Base-by-base conservation (phyloP, 2,797 vertebrate genomes). In the Ptychobarbus kaznakovi region DNA sequence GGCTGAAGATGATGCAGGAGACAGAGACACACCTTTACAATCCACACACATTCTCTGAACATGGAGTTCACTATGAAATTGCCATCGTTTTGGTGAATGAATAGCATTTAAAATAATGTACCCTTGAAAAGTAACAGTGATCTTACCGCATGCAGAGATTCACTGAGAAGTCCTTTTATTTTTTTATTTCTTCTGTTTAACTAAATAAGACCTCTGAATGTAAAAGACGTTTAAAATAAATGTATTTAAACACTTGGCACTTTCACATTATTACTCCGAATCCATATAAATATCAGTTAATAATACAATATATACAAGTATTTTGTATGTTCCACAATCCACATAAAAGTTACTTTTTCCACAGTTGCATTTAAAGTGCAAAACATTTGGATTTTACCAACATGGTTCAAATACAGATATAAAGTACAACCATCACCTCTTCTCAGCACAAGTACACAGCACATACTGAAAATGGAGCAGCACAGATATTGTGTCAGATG, bases 131-230 rank as follows among this genome's bases (percentile, higher is more conserved):
- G 35, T 58, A 81, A 42, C 32, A 82, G 40, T 40, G 32, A 73
- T 15, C 35, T 53, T 35, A 68, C 16, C 15, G 35, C 51, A 58
- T 72, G 49, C 49, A 44, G 28, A 81, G 28, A 70, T 32, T 72
- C n/a, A 58, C 20, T 46, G 38, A 74, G 11, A 82, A 68, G 44
- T 8, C 3, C 38, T 8, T 25, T 63, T 2, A 38, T 63, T 58
- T 81, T 70, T 83, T 51, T 51, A 51, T n/a, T 82, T 20, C 63
- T 74, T 84, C 12, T 51, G 32, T 66, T 42, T 42, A 76, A 10
- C 70, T 56, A 84, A 84, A 84, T 77, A 84, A 28, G 22, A 83
- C 73, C 32, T 76, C 61, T 65, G 81, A 40, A 68, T 42, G 49
- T 69, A 78, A 56, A 84, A 40, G 0, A 42, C 16, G 28, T 42